Evolutionary conservation across 2,888 invertebrate species (phyloP).

Genomic region (Melolontha melolontha): DNA sequence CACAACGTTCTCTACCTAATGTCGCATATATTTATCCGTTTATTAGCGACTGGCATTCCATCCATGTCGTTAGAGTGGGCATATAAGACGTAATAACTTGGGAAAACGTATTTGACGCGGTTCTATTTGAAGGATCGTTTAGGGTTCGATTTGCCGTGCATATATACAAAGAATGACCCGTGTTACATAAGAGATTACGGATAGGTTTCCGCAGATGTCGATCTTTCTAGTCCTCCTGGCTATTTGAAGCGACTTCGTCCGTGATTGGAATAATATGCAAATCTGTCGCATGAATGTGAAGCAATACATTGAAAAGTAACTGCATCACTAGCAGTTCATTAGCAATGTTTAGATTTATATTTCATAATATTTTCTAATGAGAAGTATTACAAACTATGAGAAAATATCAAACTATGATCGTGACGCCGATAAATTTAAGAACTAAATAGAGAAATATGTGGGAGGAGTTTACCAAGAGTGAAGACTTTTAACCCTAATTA

Average conservation of each 20-base stretch:
- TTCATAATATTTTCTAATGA: too few species aligned
- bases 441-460: too few species aligned
- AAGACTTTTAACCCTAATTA: too few species aligned
- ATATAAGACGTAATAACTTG: constrained; percentile 4
- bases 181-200: not conserved
- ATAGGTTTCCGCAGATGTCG: constrained; percentile 10
- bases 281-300: constrained; percentile 10
- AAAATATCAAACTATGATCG: too few species aligned
- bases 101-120: not conserved
- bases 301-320: not conserved
- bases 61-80: not conserved
- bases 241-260: not conserved
- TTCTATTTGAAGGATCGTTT: constrained; percentile 1
- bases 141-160: constrained; percentile 3
- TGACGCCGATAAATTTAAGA: too few species aligned
- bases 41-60: constrained; percentile 26
- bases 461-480: too few species aligned
- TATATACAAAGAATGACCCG: not conserved
- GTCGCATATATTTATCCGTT: constrained; percentile 38
- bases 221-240: not conserved
- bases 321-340: not conserved
- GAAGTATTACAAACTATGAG: too few species aligned
- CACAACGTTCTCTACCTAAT: constrained; percentile 25
- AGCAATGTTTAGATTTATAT: too few species aligned
- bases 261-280: constrained; percentile 31